These are phyloP conservation scores for Calyptommatus sinebrachiatus DNA, from an alignment of 2,113 vertebrate genomes.

Conservation along the genomic window DNA sequence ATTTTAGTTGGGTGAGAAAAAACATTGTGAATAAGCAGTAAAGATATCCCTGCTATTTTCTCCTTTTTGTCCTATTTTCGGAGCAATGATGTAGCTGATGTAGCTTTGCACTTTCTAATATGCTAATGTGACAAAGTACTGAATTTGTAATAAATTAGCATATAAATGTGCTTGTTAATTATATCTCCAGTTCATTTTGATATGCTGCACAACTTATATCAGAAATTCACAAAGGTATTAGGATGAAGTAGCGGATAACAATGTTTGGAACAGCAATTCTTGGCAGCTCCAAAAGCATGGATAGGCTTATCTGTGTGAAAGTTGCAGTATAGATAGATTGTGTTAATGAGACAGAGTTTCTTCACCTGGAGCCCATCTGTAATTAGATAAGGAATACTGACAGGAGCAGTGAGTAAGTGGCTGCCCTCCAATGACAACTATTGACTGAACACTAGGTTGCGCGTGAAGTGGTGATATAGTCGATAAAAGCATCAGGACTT, in stretches of 20 bases:
- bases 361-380: constrained; percentile 60
- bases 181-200: constrained; percentile 16
- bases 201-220: background rate
- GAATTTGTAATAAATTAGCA: background rate
- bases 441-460: constrained; percentile 71
- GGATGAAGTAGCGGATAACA: background rate
- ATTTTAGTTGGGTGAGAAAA: background rate
- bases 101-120: background rate
- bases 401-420: constrained; percentile 67
- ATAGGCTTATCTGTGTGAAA: constrained; percentile 28
- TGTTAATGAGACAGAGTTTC: constrained; percentile 55
- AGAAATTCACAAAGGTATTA: constrained; percentile 11
- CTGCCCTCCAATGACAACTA: constrained; percentile 70
- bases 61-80: background rate
- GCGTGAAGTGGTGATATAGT: constrained; percentile 71
- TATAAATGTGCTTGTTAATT: background rate
- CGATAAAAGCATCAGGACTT: constrained; percentile 74
- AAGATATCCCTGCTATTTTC: background rate
- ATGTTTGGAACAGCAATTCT: constrained; percentile 1
- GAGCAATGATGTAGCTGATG: background rate
- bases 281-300: constrained; percentile 16
- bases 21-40: background rate
- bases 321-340: constrained; percentile 28
- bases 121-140: background rate
- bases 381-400: constrained; percentile 75